Percentiles rank a stretch among this genome's conserved stretches.
phyloP scores from a whole-genome alignment of 2,797 vertebrate genomes.

The Hapalemur alaotrensis region DNA sequence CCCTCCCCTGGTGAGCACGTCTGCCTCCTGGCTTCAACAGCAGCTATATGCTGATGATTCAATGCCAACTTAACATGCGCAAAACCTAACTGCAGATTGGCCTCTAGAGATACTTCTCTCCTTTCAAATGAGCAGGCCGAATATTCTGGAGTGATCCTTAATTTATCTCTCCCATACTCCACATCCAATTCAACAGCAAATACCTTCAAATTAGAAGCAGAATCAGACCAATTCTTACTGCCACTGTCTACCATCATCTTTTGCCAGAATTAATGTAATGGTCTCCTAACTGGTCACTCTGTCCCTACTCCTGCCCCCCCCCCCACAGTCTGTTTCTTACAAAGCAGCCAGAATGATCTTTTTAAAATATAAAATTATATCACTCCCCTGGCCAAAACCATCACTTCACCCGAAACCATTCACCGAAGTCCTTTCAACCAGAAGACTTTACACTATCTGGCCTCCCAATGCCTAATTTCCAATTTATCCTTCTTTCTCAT shows the following conservation, averaged over 20 bases:
- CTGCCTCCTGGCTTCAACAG: neutral
- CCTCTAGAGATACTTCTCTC: neutral
- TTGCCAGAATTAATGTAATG: neutral
- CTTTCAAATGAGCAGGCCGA: neutral
- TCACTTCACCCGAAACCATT: neutral
- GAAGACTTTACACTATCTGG: neutral
- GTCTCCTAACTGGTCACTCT: neutral
- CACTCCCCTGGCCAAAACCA: neutral
- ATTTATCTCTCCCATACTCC: neutral
- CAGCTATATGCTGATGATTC: neutral
- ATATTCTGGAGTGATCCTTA: neutral
- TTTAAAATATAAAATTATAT: neutral
- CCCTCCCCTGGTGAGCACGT: neutral
- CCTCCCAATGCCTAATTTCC: neutral
- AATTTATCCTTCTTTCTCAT: neutral
- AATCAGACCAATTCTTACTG: neutral
- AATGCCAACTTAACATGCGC: neutral
- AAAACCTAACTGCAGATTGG: neutral
- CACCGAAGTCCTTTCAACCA: neutral
- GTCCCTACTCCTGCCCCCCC: neutral
- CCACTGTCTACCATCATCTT: neutral
- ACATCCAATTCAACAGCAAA: neutral
- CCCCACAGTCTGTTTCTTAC: neutral
- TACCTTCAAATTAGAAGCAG: neutral
- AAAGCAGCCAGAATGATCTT: neutral